Conservation (phyloP, 2,888 invertebrate genomes). For the Bedellia somnulentella region DNA sequence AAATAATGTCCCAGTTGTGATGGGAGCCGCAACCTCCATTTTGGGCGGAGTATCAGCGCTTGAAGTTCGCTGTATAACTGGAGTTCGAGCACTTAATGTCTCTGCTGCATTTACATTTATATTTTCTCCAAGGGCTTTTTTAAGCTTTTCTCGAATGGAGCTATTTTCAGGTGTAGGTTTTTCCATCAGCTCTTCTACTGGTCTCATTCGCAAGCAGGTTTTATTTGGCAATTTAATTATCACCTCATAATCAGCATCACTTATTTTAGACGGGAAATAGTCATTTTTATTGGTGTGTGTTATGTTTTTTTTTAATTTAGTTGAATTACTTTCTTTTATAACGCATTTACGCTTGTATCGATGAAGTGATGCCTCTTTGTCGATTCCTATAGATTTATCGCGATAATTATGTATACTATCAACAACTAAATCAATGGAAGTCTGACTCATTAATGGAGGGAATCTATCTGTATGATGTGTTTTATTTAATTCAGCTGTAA, state of each 20-base stretch:
- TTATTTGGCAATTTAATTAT: constrained; percentile 40
- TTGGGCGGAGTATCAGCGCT: constrained; percentile 12
- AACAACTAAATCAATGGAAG: constrained; percentile 43
- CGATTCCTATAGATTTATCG: too few species aligned
- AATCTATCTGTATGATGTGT: constrained; percentile 17
- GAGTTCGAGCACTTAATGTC: constrained; percentile 11
- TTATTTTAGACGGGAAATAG: too few species aligned
- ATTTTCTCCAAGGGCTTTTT: constrained; percentile 25
- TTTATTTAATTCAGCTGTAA: constrained; percentile 16
- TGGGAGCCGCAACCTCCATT: constrained; percentile 17
- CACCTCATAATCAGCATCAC: constrained; percentile 39
- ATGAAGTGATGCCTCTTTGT: too few species aligned
- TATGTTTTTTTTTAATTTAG: constrained; percentile 11
- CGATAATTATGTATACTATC: constrained; percentile 37
- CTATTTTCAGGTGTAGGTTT: constrained; percentile 13
- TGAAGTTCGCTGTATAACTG: constrained; percentile 6
- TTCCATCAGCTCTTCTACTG: constrained; percentile 19
- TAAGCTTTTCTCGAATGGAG: constrained; percentile 28
- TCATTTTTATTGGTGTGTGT: too few species aligned
- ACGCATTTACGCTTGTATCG: too few species aligned
- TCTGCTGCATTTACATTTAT: constrained; percentile 26
- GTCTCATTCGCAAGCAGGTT: constrained; percentile 32
- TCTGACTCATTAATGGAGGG: constrained; percentile 48
- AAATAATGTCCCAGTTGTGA: constrained; percentile 27
- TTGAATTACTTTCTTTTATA: constrained; percentile 9